phyloP scores from a whole-genome alignment of 2,797 vertebrate species.

The Halcyon chelicuti region DNA sequence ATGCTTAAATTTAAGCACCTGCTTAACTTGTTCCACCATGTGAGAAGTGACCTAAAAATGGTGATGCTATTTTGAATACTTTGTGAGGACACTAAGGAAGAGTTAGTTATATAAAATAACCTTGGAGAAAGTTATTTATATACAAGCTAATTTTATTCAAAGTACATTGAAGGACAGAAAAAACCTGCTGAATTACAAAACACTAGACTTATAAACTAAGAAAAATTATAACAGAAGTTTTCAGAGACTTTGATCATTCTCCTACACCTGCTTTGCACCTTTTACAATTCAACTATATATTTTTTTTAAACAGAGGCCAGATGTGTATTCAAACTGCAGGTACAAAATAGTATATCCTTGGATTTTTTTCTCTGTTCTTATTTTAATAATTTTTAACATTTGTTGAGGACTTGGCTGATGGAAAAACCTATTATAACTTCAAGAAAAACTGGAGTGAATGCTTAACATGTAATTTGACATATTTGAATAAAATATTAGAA shows the following conservation, averaged over 20 bases:
- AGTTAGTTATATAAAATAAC: not conserved
- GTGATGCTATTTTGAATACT: conserved; percentile 28
- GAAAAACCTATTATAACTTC: not conserved
- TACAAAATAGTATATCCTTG: not conserved
- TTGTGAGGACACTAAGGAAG: not conserved
- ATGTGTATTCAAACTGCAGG: not conserved
- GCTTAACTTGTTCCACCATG: not conserved
- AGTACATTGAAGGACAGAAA: conserved; percentile 12
- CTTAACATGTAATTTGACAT: not conserved
- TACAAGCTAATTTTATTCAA: conserved; percentile 36
- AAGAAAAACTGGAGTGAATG: not conserved
- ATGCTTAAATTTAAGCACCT: not conserved
- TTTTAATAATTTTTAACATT: not conserved
- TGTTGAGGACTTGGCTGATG: not conserved
- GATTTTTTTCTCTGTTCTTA: not conserved
- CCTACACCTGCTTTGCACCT: not conserved
- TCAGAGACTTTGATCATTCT: not conserved
- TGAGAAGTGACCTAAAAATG: conserved; percentile 31
- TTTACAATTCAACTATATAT: not conserved
- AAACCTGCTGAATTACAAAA: conserved; percentile 25
- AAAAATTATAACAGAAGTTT: not conserved
- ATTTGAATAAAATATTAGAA: not conserved
- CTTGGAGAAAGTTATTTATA: conserved; percentile 46
- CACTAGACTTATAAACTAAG: not conserved
- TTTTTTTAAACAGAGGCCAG: not conserved